Conservation (phyloP, 2,797 vertebrate genomes). For the Tarsius wallacei region DNA sequence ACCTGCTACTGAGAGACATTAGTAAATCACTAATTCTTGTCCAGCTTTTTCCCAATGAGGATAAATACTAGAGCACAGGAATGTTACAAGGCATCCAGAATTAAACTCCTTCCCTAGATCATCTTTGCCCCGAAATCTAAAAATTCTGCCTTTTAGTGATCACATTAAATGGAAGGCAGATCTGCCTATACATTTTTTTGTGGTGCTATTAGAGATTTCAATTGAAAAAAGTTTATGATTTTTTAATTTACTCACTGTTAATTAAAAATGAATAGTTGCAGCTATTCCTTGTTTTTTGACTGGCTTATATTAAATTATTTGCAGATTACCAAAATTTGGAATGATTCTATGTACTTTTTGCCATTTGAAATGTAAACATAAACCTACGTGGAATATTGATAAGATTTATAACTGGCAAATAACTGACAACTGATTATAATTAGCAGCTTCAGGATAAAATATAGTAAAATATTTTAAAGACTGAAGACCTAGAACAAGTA, state of each 20-base stretch:
- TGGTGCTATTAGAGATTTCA: neutral
- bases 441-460: neutral
- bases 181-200: neutral
- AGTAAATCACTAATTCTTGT: neutral
- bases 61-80: neutral
- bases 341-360: neutral
- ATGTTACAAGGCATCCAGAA: neutral
- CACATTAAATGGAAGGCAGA: neutral
- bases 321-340: neutral
- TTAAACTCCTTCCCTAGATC: neutral
- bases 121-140: neutral
- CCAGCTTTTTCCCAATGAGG: neutral
- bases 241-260: neutral
- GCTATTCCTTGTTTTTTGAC: neutral
- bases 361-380: neutral
- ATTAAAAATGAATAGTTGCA: neutral
- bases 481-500: neutral
- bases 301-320: conserved; percentile 16
- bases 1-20: neutral
- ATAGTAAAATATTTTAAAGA: neutral
- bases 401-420: conserved; percentile 7
- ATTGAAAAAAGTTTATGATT: neutral
- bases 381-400: neutral
- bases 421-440: neutral
- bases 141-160: neutral